Evolutionary conservation across 2,797 vertebrate species (phyloP).

Genomic region (Sebastes matsubarae): DNA sequence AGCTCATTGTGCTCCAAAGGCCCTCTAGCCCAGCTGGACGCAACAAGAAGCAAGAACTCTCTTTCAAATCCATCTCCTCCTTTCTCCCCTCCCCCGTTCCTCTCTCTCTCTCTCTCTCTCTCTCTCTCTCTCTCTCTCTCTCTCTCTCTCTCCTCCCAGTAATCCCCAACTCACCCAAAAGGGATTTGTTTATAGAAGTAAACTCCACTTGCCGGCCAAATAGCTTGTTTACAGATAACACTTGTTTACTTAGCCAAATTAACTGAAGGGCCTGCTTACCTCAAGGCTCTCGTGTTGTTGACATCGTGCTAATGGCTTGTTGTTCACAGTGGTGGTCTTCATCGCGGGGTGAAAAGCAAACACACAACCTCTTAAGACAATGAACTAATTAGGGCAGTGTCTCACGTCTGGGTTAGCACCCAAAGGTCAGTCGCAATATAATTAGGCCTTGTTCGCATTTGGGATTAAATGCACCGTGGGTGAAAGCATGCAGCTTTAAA

Average conservation of each 20-base stretch:
- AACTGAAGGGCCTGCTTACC: constrained; percentile 45
- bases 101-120: constrained; percentile 2
- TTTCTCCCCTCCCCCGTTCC: neutral
- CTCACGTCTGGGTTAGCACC: constrained; percentile 24
- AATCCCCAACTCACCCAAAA: constrained; percentile 66
- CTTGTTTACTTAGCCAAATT: constrained; percentile 59
- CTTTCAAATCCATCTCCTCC: constrained; percentile 55
- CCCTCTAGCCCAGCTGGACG: constrained; percentile 77
- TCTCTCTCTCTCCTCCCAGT: constrained; percentile 35
- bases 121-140: neutral
- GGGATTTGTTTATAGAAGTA: constrained; percentile 67
- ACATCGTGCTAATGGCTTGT: constrained; percentile 65
- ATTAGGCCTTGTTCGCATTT: constrained; percentile 36
- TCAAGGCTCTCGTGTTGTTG: constrained; percentile 59
- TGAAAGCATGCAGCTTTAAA: neutral
- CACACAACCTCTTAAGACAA: constrained; percentile 28
- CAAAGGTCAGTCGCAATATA: constrained; percentile 22
- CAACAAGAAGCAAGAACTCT: constrained; percentile 69
- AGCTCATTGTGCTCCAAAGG: constrained; percentile 76
- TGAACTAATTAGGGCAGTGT: constrained; percentile 45
- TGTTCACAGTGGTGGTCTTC: constrained; percentile 59
- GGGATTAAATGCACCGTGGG: neutral
- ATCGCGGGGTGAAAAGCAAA: constrained; percentile 45
- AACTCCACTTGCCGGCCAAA: constrained; percentile 58
- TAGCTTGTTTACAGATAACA: constrained; percentile 58